A percentile compares a stretch with the other conserved stretches of the same genome.
Conservation (phyloP, 2,797 vertebrate genomes). For the Gambusia yucatana region DNA sequence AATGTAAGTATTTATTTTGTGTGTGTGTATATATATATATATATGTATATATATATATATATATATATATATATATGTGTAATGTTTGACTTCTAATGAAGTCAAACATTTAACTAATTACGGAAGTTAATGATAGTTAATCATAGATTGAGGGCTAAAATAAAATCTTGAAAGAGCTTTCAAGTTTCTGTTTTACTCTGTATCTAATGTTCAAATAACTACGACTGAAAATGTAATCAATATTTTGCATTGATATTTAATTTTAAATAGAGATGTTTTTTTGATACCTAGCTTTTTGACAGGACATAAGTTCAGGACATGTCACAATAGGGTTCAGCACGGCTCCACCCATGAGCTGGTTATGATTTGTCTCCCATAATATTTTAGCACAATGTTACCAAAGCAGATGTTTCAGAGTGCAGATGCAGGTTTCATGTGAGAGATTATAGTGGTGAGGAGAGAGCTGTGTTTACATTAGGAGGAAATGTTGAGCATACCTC, state of each 20-base stretch:
- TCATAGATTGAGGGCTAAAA: background rate
- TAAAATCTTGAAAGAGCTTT: background rate
- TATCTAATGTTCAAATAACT: background rate
- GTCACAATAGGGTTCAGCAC: background rate
- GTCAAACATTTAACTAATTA: background rate
- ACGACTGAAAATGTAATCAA: background rate
- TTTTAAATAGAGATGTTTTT: background rate
- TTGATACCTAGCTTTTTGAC: background rate
- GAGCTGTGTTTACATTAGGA: slow-evolving; percentile 76
- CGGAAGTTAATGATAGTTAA: background rate
- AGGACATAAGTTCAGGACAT: background rate
- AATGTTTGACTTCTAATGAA: background rate
- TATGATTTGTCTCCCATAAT: background rate
- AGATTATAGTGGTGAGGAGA: slow-evolving; percentile 43
- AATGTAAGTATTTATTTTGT: background rate
- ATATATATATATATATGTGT: no score
- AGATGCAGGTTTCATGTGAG: slow-evolving; percentile 29
- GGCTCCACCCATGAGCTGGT: background rate
- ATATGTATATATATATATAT: no score
- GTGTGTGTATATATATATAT: no score
- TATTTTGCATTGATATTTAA: background rate
- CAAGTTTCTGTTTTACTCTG: background rate
- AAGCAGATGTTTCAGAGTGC: slow-evolving; percentile 12
- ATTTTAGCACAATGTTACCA: slow-evolving; percentile 33
- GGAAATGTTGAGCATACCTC: slow-evolving; percentile 78